phyloP scores from a whole-genome alignment of 23 tunicate genomes.

The Trididemnum clinides region DNA sequence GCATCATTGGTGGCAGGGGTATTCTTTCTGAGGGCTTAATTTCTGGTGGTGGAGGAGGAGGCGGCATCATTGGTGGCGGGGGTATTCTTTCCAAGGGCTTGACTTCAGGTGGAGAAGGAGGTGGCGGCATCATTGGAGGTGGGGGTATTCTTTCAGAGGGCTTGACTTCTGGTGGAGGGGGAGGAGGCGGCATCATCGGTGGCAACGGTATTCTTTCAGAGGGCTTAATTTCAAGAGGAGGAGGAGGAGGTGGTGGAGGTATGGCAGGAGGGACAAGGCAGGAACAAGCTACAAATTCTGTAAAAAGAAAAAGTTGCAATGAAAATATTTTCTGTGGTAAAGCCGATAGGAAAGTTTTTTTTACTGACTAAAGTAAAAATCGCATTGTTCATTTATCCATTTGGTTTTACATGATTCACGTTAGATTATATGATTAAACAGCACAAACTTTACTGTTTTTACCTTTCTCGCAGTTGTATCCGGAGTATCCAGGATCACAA shows the following conservation, averaged over 20 bases:
- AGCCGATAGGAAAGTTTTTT: no score
- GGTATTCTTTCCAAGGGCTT: not conserved
- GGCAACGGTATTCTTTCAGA: not conserved
- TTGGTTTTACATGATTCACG: no score
- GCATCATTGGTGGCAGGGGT: conserved; percentile 12
- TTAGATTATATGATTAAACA: no score
- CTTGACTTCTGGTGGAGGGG: conserved; percentile 14
- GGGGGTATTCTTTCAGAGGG: not conserved
- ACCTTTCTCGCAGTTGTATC: not conserved
- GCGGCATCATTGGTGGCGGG: conserved; percentile 38
- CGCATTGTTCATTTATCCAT: no score
- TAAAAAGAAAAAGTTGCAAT: no score
- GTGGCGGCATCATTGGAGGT: not conserved
- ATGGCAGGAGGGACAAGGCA: conserved; percentile 26
- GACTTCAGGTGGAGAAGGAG: not conserved
- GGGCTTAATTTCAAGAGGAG: not conserved
- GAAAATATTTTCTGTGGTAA: no score
- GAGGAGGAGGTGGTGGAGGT: conserved; percentile 31
- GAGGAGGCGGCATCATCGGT: conserved; percentile 28
- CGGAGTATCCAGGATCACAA: not conserved
- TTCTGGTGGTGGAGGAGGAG: conserved; percentile 47
- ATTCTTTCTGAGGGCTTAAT: not conserved
- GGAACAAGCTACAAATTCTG: not conserved
- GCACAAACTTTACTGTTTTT: not conserved
- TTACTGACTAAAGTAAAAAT: no score